Evolutionary conservation across 2,888 invertebrate species (phyloP).

Genomic region (Pecten maximus): DNA sequence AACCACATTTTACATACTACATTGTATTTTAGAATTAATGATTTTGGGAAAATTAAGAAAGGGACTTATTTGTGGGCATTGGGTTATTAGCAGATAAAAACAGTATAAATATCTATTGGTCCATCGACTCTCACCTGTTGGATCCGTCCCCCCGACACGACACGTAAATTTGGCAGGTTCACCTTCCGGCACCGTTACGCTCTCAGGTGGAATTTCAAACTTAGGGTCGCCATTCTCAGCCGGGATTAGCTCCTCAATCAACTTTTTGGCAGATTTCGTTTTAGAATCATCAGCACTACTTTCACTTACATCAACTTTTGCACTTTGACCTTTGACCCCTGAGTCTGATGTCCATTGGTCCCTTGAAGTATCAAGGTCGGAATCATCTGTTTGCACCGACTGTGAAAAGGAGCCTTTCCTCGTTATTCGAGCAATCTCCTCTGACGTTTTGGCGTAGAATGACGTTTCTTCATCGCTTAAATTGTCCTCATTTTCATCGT

Average conservation of each 20-base stretch:
- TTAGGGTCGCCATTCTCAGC: conserved; percentile 77
- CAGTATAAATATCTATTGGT: no score
- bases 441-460: conserved; percentile 74
- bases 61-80: no score
- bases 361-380: conserved; percentile 59
- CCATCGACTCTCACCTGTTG: conserved; percentile 70
- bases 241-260: conserved; percentile 70
- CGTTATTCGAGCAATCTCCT: conserved; percentile 71
- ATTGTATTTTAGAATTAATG: no score
- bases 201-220: conserved; percentile 75
- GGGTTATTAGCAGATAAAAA: no score
- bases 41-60: no score
- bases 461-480: conserved; percentile 73
- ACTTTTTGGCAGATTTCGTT: conserved; percentile 59
- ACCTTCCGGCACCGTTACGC: conserved; percentile 75
- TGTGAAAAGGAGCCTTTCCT: conserved; percentile 56
- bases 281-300: conserved; percentile 60
- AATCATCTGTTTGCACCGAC: conserved; percentile 63
- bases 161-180: conserved; percentile 77
- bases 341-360: conserved; percentile 59
- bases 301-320: conserved; percentile 48
- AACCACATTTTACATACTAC: no score
- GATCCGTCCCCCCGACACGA: conserved; percentile 75
- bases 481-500: conserved; percentile 57
- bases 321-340: conserved; percentile 50